Conservation (phyloP, 2,888 invertebrate genomes). For the Anoplius nigerrimus region DNA sequence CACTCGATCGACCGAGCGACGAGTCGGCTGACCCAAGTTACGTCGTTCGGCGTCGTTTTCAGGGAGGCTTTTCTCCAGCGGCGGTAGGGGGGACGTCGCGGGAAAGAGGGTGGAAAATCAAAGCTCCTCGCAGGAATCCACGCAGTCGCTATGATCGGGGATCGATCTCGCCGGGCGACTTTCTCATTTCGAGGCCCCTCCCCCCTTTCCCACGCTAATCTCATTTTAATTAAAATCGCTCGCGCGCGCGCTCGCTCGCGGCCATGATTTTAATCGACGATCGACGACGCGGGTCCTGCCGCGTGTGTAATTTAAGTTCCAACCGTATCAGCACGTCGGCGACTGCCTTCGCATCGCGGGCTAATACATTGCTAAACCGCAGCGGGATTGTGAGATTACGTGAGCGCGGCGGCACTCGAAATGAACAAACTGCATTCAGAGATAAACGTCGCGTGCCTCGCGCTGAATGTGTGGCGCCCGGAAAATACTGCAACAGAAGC, state of each 20-base stretch:
- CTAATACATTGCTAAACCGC: slow-evolving; percentile 49
- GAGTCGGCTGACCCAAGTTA: too few species aligned
- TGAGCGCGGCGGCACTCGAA: slow-evolving; percentile 47
- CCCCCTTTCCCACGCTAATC: slow-evolving; percentile 24
- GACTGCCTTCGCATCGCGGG: slow-evolving; percentile 42
- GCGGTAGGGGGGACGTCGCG: too few species aligned
- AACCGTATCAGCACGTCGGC: slow-evolving; percentile 41
- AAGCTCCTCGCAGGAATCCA: too few species aligned
- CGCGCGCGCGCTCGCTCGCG: slow-evolving; percentile 37
- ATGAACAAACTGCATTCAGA: slow-evolving; percentile 48
- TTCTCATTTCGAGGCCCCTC: neutral
- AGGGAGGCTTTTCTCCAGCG: too few species aligned
- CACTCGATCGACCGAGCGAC: too few species aligned
- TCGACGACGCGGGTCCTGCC: slow-evolving; percentile 45
- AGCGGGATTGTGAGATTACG: slow-evolving; percentile 57
- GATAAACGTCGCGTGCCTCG: slow-evolving; percentile 28
- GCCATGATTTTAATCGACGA: slow-evolving; percentile 52
- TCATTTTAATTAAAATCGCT: slow-evolving; percentile 55
- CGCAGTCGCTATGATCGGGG: too few species aligned
- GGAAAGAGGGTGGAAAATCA: too few species aligned
- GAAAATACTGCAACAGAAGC: neutral
- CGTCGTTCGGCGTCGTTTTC: too few species aligned
- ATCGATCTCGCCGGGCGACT: too few species aligned
- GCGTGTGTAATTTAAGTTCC: slow-evolving; percentile 63
- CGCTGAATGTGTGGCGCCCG: neutral